Base-by-base conservation (phyloP, 2,888 invertebrate species). In the Hypomecis punctinalis region DNA sequence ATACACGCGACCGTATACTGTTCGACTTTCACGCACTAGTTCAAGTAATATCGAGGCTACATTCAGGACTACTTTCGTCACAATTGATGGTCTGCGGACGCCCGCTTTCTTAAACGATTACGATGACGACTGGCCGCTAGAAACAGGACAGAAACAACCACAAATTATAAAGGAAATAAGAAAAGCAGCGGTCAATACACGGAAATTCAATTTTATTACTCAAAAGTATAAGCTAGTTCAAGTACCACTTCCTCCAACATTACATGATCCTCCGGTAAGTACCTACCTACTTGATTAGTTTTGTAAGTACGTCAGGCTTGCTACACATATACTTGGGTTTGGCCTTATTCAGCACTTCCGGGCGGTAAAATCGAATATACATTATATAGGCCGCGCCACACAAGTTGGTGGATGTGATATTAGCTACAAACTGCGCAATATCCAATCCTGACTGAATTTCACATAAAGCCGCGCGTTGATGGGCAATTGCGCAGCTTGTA, bases 1-100 rank as follows among this genome's bases (percentile, higher is more conserved):
- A n/a, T 52, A 51, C 46, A 43, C 62, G 5, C 56, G 36, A 40
- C n/a, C n/a, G 11, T 52, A 52, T 52, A 40, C 46, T 0, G n/a
- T 35, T 35, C 5, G n/a, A 9, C 10, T 13, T 23, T 8, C 43
- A 8, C 33, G 8, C 7, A 33, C 10, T 7, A 54, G 8, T 42
- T 11, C 54, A 35, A 9, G 7, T 0, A n/a, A 54, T 35, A 11
- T 54, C 5, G 35, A 8, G 11, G n/a, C 54, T 13, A n/a, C 53
- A 8, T 11, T 1, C 9, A 54, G n/a, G 11, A 54, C 54, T 7
- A 54, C 42, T 5, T 13, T 5, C 33, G 35, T 54, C 39, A 33
- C 42, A 8, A 33, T 61, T 33, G 49, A 55, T 5, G 43, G 37
- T 35, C 43, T 35, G 6, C 5, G 35, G 35, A 54, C 54, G 35